A percentile compares a stretch with the other conserved stretches of the same genome.
Evolutionary conservation across 2,113 vertebrate species (phyloP).

Genomic region (Peucedramus taeniatus): DNA sequence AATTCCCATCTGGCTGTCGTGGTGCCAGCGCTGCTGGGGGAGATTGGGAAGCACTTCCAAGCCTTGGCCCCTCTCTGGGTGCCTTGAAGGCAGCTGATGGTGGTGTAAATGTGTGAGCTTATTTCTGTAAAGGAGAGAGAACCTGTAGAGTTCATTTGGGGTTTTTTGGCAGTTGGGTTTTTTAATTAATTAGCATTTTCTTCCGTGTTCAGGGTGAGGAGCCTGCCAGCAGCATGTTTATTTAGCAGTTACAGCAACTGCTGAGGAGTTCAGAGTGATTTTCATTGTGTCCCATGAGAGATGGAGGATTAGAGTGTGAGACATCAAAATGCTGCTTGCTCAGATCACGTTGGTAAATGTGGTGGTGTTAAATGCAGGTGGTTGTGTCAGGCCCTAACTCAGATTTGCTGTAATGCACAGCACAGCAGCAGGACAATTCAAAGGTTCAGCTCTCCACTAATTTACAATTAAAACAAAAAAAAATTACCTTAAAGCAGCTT

Average conservation of each 20-base stretch:
- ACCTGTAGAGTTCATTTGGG: not conserved
- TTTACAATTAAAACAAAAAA: not conserved
- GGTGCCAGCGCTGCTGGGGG: rapidly evolving
- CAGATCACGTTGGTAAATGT: not conserved
- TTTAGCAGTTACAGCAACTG: not conserved
- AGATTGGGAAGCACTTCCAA: not conserved
- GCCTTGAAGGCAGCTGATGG: not conserved
- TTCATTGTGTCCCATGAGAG: not conserved
- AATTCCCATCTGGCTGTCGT: not conserved
- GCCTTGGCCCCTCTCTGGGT: not conserved
- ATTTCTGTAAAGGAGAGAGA: not conserved
- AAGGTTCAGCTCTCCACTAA: not conserved
- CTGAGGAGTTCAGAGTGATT: not conserved
- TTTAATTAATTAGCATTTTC: not conserved
- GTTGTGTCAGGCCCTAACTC: not conserved
- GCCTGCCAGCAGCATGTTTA: not conserved
- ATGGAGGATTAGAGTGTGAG: not conserved
- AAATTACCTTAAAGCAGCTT: not conserved
- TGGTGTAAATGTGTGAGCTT: rapidly evolving
- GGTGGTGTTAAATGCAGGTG: not conserved
- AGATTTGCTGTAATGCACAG: not conserved
- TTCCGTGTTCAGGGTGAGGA: not conserved
- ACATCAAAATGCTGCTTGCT: not conserved
- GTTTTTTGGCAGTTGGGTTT: not conserved
- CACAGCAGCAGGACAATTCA: not conserved